Base-by-base conservation (phyloP, 2,888 invertebrate genomes). In the Pharmacophagus antenor region DNA sequence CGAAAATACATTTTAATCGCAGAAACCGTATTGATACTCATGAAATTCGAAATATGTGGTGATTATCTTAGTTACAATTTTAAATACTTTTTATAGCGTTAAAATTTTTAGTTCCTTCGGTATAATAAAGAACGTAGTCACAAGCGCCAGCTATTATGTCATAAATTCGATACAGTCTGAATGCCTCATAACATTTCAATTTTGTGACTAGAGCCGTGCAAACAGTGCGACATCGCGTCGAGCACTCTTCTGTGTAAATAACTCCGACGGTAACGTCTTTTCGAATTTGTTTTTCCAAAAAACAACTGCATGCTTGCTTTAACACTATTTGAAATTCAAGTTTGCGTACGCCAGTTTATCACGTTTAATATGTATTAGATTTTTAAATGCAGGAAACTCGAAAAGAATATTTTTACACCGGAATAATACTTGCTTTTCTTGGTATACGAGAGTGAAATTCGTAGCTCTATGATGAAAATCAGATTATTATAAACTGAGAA, bases 221-320 rank as follows among this genome's bases (percentile, higher is more conserved):
- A 54, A 54, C 44, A 46, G 18, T 18, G 21, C 18, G 49, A 60
- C 59, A 55, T 49, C 55, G 55, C 54, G 52, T 31, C 27, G 55
- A 44, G 50, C 23, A 55, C 44, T 31, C 49, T 23, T 54, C 49
- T 60, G 27, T 46, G 54, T 44, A 55, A 59, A 59, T 55, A 59
- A 50, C 59, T 54, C 42, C 31, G 49, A 21, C 49, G 54, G 27
- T 59, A 59, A 59, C 58, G 49, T 59, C 48, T 59, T 59, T 59
- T 44, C 44, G 21, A 55, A 49, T 54, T 41, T 53, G 54, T 55
- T 55, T 55, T 44, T 56, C 18, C 27, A 15, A 44, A 53, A 59
- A 53, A 48, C 58, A 37, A 20, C 22, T 22, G 22, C 23, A 52
- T 21, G 54, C 49, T 42, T 42, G 21, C 42, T 48, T 49, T 54